Percentiles rank a stretch among this genome's conserved stretches.
Conservation (phyloP, 2,113 vertebrate species). For the Cariama cristata region DNA sequence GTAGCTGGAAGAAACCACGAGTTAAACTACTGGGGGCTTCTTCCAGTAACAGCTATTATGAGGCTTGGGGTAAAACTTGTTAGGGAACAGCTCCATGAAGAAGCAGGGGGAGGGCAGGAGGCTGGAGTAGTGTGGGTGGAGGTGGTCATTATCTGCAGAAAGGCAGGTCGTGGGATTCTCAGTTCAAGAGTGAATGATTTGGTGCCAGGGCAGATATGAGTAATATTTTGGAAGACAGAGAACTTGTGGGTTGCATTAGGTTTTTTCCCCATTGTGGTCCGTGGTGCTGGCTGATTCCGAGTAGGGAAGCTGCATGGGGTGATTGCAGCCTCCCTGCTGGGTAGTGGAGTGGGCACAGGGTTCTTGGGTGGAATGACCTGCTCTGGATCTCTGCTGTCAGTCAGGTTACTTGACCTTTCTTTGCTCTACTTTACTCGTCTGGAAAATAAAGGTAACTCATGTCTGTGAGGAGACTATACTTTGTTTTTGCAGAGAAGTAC, state of each 20-base stretch:
- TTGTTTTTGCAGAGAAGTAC: not conserved
- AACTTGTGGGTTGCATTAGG: not conserved
- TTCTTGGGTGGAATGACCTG: not conserved
- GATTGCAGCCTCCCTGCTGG: not conserved
- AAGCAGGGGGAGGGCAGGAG: not conserved
- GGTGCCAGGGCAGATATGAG: slow-evolving; percentile 27
- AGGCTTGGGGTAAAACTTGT: not conserved
- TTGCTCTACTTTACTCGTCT: not conserved
- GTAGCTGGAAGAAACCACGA: slow-evolving; percentile 45
- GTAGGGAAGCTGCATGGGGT: not conserved
- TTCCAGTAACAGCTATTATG: slow-evolving; percentile 28
- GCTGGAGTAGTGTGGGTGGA: not conserved
- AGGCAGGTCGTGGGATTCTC: not conserved
- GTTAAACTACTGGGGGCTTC: not conserved
- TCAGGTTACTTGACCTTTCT: not conserved
- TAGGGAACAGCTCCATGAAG: not conserved
- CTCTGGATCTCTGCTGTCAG: not conserved
- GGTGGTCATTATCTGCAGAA: not conserved
- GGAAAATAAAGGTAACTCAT: not conserved
- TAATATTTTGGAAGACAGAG: slow-evolving; percentile 21
- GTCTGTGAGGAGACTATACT: not conserved
- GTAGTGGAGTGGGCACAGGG: not conserved
- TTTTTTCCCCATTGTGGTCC: not conserved
- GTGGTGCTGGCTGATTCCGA: not conserved
- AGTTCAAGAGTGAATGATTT: not conserved